Evolutionary conservation across 2,888 invertebrate species (phyloP).

Genomic region (Icerya purchasi): DNA sequence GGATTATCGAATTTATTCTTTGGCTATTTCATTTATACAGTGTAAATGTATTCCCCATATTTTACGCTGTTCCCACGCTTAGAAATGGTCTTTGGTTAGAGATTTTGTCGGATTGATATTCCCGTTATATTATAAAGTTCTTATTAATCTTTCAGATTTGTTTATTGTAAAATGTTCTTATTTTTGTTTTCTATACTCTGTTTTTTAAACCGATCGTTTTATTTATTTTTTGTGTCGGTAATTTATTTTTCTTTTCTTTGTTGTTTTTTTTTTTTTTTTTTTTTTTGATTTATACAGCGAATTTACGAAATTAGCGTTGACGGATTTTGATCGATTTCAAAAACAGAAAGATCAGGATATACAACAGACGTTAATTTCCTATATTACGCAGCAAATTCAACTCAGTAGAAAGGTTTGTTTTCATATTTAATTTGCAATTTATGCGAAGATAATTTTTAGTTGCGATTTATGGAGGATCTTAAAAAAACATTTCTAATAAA

Average conservation of each 20-base stretch:
- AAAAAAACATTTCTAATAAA: too few species aligned
- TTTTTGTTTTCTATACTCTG: not conserved
- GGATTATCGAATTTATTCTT: too few species aligned
- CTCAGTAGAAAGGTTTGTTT: slow-evolving; percentile 47
- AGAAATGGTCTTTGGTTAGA: too few species aligned
- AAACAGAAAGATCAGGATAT: slow-evolving; percentile 48
- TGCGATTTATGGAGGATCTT: too few species aligned
- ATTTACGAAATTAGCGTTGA: slow-evolving; percentile 40
- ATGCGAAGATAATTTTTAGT: not conserved
- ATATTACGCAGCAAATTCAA: slow-evolving; percentile 47
- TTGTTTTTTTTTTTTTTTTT: not conserved
- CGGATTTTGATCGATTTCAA: slow-evolving; percentile 49
- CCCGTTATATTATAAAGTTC: not conserved
- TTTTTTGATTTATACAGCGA: slow-evolving; percentile 25
- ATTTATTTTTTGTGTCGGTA: too few species aligned
- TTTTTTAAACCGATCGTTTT: too few species aligned
- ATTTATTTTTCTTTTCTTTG: too few species aligned
- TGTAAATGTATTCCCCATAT: too few species aligned
- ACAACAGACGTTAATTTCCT: slow-evolving; percentile 44
- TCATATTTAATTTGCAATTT: slow-evolving; percentile 2
- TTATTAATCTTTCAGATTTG: not conserved
- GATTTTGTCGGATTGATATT: slow-evolving; percentile 11
- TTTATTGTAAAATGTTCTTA: not conserved
- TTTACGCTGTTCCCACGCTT: too few species aligned
- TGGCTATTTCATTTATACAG: too few species aligned